Evolutionary conservation across 2,797 vertebrate genomes (phyloP), one percentile per base, ranked within the genome.

Genomic region (Octomys mimax): DNA sequence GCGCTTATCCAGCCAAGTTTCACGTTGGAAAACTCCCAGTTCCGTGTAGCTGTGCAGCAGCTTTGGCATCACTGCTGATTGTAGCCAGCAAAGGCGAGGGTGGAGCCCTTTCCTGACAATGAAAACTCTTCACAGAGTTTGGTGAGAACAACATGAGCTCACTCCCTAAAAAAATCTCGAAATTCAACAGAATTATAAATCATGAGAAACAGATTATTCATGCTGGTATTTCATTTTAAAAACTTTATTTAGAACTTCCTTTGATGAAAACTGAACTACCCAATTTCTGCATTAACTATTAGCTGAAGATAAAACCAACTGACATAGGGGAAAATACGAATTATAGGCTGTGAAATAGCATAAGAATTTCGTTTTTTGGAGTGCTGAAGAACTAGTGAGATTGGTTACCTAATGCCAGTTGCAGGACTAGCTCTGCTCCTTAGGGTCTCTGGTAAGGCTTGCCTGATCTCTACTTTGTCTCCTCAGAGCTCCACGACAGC

Each of bases 91-190:
- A 10, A 77, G 33, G 42, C 9, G 10, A 79, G 80, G 79, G 83
- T 22, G 87, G 89, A 80, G 59, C 39, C 46, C 62, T 16, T 59
- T 36, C 54, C 87, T 39, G 87, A 94, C 87, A 80, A 86, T 59
- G 91, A 62, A 68, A 89, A 87, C 31, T 62, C 86, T 95, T 96
- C 54, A 36, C 33, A 39, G 88, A 78, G 81, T 92, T 95, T 64
- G 14, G 62, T 80, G 78, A 93, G 84, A 95, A 95, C 70, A 81
- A 70, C 66, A 70, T 83, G 81, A 77, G n/a, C 59, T 94, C 59
- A 89, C 54, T 77, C 92, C 85, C 73, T 86, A 71, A 90, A 70
- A 93, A 79, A 78, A 79, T 31, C 89, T 96, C 66, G 75, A 87
- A 61, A 77, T 59, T 94, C 61, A 95, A 91, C 81, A 57, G 16